Base-by-base conservation (phyloP, 2,797 vertebrate species). In the Urophycis tenuis region DNA sequence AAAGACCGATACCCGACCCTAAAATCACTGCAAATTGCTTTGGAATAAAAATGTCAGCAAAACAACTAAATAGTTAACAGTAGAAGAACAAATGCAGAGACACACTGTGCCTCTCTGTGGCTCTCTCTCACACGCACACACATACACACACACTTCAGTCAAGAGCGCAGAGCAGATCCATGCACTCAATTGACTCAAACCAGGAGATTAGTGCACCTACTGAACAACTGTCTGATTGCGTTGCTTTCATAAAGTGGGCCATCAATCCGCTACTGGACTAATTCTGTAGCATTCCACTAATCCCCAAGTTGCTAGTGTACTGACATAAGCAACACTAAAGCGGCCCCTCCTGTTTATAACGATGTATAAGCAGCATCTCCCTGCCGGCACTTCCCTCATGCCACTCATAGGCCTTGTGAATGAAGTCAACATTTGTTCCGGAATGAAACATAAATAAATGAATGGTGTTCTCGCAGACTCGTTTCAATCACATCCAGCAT, bases 261-360 rank as follows among this genome's bases (percentile, higher is more conserved):
- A 78, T 70, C 64, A 78, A 84, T 75, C 78, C 10, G 6, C 72
- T 60, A 71, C 73, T 76, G 74, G 77, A 75, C 71, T 76, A 77
- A 81, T 82, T 84, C 75, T 69, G 78, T 3, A 73, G 33, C 32
- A 83, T 79, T 67, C 69, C 45, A 71, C 67, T 88, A 81, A 89
- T 85, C 82, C 70, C 31, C 74, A 75, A 79, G 84, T 84, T 74
- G 60, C 36, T 78, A 78, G 75, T 60, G 71, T 70, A 73, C 76
- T 80, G 72, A 74, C 75, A 75, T 76, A 80, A 79, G 77, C 72
- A 36, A 53, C 74, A 77, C 74, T 67, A 82, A 29, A 12, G 60
- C 60, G 77, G 76, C 80, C 85, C 79, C 82, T 79, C 80, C 34
- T 71, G 77, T 78, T 70, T 72, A 39, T 78, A 11, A 77, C 39